Evolutionary conservation across 2,888 invertebrate species (phyloP).

Genomic region (Eupithecia subfuscata): DNA sequence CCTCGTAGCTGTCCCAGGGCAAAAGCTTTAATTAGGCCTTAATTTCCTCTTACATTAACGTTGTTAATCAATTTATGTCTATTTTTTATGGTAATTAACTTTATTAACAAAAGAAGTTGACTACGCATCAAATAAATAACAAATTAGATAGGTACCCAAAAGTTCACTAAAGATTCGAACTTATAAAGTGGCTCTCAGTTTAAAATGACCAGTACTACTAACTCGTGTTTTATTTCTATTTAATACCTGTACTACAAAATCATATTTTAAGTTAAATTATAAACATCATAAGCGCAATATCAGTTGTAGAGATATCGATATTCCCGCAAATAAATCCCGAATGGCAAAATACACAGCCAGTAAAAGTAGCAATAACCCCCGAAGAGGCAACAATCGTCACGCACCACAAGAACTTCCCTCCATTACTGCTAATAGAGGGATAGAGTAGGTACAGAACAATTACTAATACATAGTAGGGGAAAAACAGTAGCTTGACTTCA

Average conservation of each 20-base stretch:
- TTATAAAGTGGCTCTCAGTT: neutral
- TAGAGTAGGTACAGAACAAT: constrained; percentile 20
- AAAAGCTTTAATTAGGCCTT: constrained; percentile 36
- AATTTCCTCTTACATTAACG: constrained; percentile 29
- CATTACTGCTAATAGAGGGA: constrained; percentile 33
- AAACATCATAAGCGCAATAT: neutral
- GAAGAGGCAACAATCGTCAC: constrained; percentile 26
- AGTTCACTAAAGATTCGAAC: neutral
- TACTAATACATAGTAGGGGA: neutral
- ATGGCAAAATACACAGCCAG: neutral
- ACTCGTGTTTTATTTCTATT: neutral
- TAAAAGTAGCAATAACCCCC: constrained; percentile 6
- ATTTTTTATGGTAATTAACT: constrained; percentile 24
- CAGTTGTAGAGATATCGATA: neutral
- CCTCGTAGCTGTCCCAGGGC: constrained; percentile 22
- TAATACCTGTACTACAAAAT: no score
- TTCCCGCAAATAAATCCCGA: neutral
- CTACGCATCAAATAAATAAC: neutral
- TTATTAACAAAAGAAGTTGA: constrained; percentile 1
- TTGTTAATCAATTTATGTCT: constrained; percentile 22
- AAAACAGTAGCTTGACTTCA: neutral
- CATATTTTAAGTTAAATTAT: no score
- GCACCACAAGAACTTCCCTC: constrained; percentile 31
- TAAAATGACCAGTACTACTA: neutral
- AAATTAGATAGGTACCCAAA: neutral